Evolutionary conservation across 2,888 invertebrate genomes (phyloP).

Genomic region (Hoplodrina blanda): DNA sequence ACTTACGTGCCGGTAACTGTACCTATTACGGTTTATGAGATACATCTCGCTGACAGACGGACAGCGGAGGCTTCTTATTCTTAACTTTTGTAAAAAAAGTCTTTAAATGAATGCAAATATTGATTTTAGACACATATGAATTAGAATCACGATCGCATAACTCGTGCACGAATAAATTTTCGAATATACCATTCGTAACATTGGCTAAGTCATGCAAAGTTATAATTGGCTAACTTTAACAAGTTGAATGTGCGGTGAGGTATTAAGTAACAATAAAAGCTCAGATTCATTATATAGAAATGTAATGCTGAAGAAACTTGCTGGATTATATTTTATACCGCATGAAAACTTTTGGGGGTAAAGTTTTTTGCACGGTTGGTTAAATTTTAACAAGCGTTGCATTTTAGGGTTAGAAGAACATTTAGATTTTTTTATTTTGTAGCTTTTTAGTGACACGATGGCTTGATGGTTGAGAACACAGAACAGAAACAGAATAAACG

Average conservation of each 20-base stretch:
- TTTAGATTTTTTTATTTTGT: background rate
- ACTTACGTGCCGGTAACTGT: too few species aligned
- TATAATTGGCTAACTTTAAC: constrained; percentile 71
- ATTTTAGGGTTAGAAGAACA: background rate
- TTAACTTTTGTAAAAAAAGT: background rate
- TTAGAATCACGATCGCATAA: constrained; percentile 24
- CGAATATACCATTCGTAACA: constrained; percentile 55
- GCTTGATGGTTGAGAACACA: too few species aligned
- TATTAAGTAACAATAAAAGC: constrained; percentile 64
- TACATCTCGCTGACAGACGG: too few species aligned
- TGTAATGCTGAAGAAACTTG: constrained; percentile 44
- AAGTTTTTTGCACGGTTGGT: background rate
- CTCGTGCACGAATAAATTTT: constrained; percentile 46
- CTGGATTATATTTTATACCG: constrained; percentile 17
- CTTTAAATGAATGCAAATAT: background rate
- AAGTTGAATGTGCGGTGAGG: constrained; percentile 47
- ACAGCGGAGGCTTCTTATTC: background rate
- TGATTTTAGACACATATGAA: constrained; percentile 1
- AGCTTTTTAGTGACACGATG: too few species aligned
- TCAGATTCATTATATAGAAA: constrained; percentile 47
- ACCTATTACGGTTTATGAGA: too few species aligned
- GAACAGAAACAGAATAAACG: too few species aligned
- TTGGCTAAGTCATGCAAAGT: constrained; percentile 63
- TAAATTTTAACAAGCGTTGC: background rate
- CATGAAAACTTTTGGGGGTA: background rate